These are phyloP conservation scores for Agrochola litura DNA, from an alignment of 2,888 invertebrate species.

Conservation along the genomic window DNA sequence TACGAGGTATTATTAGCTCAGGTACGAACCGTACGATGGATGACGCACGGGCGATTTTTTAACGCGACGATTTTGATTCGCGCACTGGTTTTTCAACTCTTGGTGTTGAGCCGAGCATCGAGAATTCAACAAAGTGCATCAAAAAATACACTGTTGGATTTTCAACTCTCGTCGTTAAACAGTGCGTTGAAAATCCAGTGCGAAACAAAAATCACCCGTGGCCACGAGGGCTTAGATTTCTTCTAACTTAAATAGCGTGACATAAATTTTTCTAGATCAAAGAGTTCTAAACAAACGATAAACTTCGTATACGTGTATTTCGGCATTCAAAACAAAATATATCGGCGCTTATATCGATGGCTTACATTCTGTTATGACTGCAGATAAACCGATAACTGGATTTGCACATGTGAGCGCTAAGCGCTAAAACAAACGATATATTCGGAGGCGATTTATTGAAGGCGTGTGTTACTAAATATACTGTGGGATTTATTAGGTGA, in stretches of 20 bases:
- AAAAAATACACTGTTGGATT: neutral
- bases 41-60: neutral
- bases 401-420: conserved; percentile 52
- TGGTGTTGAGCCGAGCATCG: neutral
- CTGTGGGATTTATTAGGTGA: conserved; percentile 4
- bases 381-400: conserved; percentile 61
- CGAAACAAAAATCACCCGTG: no score
- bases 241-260: neutral
- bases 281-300: conserved; percentile 25
- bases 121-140: neutral
- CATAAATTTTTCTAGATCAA: conserved; percentile 9
- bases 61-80: neutral
- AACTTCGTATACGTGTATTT: conserved; percentile 8
- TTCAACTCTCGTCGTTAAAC: neutral
- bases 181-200: neutral
- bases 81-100: neutral
- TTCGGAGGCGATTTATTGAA: conserved; percentile 41
- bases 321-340: conserved; percentile 28
- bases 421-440: conserved; percentile 47
- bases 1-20: neutral
- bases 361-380: conserved; percentile 58
- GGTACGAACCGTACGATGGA: no score
- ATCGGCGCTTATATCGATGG: conserved; percentile 28
- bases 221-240: neutral
- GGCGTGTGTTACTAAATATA: conserved; percentile 16